These are phyloP conservation scores for Montipora capitata DNA, from an alignment of 92 coral and sea anemone species.

Conservation along the genomic window DNA sequence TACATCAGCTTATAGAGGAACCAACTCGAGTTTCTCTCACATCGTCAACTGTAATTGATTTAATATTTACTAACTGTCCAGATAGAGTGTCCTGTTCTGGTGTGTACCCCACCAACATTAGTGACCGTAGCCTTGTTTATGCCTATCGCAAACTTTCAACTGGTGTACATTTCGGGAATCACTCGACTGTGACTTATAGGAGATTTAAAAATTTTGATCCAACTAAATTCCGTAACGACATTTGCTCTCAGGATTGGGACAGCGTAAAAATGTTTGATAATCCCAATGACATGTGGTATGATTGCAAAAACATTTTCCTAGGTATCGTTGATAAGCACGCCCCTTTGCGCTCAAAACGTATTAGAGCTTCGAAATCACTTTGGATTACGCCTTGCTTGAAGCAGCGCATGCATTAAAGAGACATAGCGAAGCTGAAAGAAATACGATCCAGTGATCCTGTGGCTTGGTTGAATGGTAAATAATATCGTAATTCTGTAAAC, in stretches of 20 bases:
- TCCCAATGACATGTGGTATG: conserved; percentile 69
- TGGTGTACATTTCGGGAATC: conserved; percentile 11
- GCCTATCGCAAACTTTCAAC: conserved; percentile 46
- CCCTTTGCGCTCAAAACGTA: conserved; percentile 10
- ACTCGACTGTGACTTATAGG: conserved; percentile 35
- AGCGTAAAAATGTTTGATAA: conserved; percentile 26
- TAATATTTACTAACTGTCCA: neutral
- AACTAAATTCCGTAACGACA: conserved; percentile 33
- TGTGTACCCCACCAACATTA: neutral
- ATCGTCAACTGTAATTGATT: neutral
- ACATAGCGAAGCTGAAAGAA: conserved; percentile 43
- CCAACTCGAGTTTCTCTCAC: conserved; percentile 33
- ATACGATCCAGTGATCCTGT: conserved; percentile 15
- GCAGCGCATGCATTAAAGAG: conserved; percentile 48
- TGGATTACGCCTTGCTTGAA: conserved; percentile 62
- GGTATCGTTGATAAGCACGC: conserved; percentile 3
- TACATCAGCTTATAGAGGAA: conserved; percentile 41
- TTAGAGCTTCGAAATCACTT: conserved; percentile 22
- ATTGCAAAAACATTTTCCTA: conserved; percentile 55
- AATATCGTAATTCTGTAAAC: conserved; percentile 12
- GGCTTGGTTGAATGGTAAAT: conserved; percentile 37
- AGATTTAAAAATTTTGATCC: conserved; percentile 44
- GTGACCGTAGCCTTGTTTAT: conserved; percentile 57
- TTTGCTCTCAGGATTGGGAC: conserved; percentile 64
- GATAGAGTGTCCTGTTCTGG: neutral